Percentiles rank a stretch among this genome's conserved stretches.
These are phyloP conservation scores for Ceratotherium simum DNA, from an alignment of 2,113 vertebrate species.

Conservation along the genomic window DNA sequence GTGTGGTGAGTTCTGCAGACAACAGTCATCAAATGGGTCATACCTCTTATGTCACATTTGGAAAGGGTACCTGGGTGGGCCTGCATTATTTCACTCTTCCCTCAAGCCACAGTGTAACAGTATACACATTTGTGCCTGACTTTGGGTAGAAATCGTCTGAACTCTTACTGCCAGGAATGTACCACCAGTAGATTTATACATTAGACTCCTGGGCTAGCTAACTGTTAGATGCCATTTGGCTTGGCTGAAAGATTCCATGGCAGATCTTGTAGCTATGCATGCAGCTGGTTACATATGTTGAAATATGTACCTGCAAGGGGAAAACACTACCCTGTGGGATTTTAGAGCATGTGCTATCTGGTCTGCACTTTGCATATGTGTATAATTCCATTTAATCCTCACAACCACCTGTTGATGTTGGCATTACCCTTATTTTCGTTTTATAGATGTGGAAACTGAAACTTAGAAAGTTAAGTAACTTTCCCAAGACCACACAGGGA, in stretches of 20 bases:
- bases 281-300: not conserved
- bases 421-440: not conserved
- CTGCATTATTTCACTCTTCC: not conserved
- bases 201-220: not conserved
- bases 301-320: not conserved
- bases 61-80: not conserved
- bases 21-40: not conserved
- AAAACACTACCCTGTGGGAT: not conserved
- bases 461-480: not conserved
- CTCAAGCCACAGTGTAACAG: not conserved
- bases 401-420: no score
- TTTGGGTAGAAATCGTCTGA: not conserved
- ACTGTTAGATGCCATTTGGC: no score
- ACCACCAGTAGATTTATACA: accelerated
- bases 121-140: not conserved
- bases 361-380: accelerated
- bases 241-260: not conserved
- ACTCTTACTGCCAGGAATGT: not conserved
- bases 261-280: accelerated
- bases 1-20: not conserved
- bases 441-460: not conserved
- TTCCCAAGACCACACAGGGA: not conserved
- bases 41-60: accelerated
- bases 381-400: not conserved
- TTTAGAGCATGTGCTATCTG: not conserved